Conservation (phyloP, 2,113 vertebrate species). For the Boulengeromyrus knoepffleri region DNA sequence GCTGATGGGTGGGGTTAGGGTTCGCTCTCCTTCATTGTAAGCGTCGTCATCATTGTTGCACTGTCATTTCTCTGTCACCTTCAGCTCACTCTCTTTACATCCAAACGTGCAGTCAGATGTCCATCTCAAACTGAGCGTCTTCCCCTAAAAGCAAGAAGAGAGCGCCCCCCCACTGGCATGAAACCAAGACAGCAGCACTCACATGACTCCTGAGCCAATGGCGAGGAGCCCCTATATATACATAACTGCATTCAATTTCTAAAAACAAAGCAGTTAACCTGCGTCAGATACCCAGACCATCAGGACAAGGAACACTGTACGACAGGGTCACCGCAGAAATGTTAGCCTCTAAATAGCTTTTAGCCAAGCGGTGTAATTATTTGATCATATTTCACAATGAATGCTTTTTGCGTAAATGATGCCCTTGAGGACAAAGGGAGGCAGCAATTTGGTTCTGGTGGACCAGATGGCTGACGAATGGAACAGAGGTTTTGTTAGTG, state of each 20-base stretch:
- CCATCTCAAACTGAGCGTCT: constrained; percentile 76
- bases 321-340: neutral
- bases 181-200: neutral
- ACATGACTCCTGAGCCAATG: neutral
- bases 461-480: neutral
- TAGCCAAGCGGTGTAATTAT: neutral
- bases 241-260: neutral
- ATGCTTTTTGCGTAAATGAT: neutral
- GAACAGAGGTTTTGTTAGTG: neutral
- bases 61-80: constrained; percentile 15
- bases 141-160: constrained; percentile 37
- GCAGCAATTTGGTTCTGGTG: neutral
- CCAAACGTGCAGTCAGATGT: constrained; percentile 52
- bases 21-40: neutral
- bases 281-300: neutral
- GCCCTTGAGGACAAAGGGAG: neutral
- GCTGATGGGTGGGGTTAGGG: neutral
- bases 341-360: neutral
- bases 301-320: neutral
- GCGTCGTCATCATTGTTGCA: neutral
- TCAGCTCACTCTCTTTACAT: neutral
- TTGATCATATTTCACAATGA: neutral
- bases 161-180: neutral
- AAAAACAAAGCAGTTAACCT: neutral
- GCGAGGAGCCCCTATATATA: neutral